Conservation (phyloP, 2,888 invertebrate species). For the Sceliomorpha sp. region DNA sequence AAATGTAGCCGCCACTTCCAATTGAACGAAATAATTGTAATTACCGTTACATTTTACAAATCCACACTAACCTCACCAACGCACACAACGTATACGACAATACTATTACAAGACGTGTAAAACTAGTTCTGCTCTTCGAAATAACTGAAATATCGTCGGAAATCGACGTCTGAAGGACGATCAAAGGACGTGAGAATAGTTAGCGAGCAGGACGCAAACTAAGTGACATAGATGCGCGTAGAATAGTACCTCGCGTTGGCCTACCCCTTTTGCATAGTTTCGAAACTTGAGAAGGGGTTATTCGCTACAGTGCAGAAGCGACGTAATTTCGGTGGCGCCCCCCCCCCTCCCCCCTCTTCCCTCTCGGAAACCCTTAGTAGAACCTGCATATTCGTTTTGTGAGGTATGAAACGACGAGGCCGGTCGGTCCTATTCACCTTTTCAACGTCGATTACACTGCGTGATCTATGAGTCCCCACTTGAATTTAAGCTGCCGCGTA, state of each 20-base stretch:
- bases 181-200: slow-evolving; percentile 37
- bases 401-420: slow-evolving; percentile 18
- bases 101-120: too few relatives aligned
- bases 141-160: too few relatives aligned
- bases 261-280: slow-evolving; percentile 41
- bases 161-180: too few relatives aligned
- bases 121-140: too few relatives aligned
- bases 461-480: slow-evolving; percentile 73
- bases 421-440: slow-evolving; percentile 50
- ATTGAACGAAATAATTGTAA: too few relatives aligned
- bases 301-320: slow-evolving; percentile 43
- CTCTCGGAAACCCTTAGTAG: slow-evolving; percentile 61
- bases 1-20: too few relatives aligned
- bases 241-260: slow-evolving; percentile 17
- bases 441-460: slow-evolving; percentile 58
- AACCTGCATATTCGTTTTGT: slow-evolving; percentile 65
- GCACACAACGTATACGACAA: too few relatives aligned
- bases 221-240: slow-evolving; percentile 49
- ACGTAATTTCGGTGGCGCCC: slow-evolving; percentile 35
- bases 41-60: too few relatives aligned
- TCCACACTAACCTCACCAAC: too few relatives aligned
- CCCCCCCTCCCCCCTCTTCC: too few relatives aligned
- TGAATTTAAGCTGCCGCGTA: slow-evolving; percentile 61
- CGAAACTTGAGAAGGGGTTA: slow-evolving; percentile 70
- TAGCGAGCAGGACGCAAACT: slow-evolving; percentile 39